These are phyloP conservation scores for Mactromeris polynyma DNA, from an alignment of 2,888 invertebrate species.

Conservation along the genomic window DNA sequence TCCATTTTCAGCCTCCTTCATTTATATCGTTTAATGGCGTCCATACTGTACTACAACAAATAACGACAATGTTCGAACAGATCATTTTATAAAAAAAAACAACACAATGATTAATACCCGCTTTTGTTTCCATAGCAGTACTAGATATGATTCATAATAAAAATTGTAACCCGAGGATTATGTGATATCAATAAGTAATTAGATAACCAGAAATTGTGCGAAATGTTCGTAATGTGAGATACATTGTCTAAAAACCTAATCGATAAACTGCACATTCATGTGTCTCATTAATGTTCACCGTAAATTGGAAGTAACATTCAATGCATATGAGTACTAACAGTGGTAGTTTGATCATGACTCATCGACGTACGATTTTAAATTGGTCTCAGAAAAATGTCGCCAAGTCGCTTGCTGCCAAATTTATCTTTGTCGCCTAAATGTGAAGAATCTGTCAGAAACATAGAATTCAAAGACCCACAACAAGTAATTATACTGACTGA, in stretches of 20 bases:
- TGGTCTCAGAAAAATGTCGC: no score
- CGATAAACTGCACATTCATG: background rate
- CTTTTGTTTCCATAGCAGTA: background rate
- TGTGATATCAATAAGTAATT: background rate
- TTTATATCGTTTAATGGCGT: background rate
- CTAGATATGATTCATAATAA: background rate
- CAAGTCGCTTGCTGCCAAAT: no score
- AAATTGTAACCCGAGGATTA: conserved; percentile 9
- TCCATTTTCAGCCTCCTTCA: background rate
- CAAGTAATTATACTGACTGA: no score
- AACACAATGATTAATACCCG: background rate
- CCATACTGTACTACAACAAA: background rate
- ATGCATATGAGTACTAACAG: no score
- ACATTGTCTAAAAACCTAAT: background rate
- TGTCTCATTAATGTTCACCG: no score
- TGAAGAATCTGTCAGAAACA: no score
- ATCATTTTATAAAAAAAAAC: background rate
- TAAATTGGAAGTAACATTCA: no score
- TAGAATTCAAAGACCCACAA: no score
- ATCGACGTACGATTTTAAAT: no score
- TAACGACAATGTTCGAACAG: background rate
- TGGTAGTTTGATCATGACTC: no score
- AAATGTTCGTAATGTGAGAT: background rate
- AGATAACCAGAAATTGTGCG: background rate
- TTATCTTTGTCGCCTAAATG: no score